phyloP scores from a whole-genome alignment of 2,797 vertebrate species.

The Rousettus madagascariensis region DNA sequence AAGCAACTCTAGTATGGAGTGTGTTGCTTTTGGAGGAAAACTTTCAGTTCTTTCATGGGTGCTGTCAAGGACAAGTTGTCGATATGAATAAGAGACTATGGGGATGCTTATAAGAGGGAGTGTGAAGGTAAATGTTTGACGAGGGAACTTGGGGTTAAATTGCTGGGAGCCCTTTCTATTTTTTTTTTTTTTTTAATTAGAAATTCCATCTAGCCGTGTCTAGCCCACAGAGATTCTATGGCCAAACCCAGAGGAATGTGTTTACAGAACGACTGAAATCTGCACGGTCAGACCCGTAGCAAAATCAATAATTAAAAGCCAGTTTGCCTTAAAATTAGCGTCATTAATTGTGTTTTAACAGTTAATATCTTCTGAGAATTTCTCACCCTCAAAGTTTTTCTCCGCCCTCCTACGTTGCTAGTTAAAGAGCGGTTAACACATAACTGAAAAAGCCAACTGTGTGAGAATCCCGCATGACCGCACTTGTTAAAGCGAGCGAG shows the following conservation, averaged over 20 bases:
- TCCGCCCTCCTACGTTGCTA: slow-evolving; percentile 46
- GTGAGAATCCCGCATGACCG: not conserved
- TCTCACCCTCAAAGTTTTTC: slow-evolving; percentile 27
- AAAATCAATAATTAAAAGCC: slow-evolving; percentile 65
- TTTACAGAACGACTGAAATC: slow-evolving; percentile 63
- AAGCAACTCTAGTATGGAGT: not conserved
- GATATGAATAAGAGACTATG: not conserved
- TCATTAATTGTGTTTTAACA: slow-evolving; percentile 71
- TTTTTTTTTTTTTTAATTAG: slow-evolving; percentile 55
- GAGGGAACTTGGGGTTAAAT: not conserved
- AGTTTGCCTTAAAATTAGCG: slow-evolving; percentile 67
- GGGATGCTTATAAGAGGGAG: not conserved
- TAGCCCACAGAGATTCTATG: not conserved
- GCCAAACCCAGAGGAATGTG: slow-evolving; percentile 3
- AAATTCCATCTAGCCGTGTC: slow-evolving; percentile 64
- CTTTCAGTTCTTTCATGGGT: not conserved
- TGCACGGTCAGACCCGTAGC: slow-evolving; percentile 1
- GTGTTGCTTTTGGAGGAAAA: slow-evolving; percentile 28
- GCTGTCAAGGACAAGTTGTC: not conserved
- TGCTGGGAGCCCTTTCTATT: not conserved
- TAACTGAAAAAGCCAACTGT: slow-evolving; percentile 60
- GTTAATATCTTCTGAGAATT: slow-evolving; percentile 68
- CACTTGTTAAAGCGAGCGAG: slow-evolving; percentile 61
- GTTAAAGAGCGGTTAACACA: slow-evolving; percentile 51
- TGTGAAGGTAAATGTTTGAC: not conserved